Evolutionary conservation across 2,888 invertebrate genomes (phyloP), one percentile per base, ranked within the genome.

Genomic region (Gibbula magus): DNA sequence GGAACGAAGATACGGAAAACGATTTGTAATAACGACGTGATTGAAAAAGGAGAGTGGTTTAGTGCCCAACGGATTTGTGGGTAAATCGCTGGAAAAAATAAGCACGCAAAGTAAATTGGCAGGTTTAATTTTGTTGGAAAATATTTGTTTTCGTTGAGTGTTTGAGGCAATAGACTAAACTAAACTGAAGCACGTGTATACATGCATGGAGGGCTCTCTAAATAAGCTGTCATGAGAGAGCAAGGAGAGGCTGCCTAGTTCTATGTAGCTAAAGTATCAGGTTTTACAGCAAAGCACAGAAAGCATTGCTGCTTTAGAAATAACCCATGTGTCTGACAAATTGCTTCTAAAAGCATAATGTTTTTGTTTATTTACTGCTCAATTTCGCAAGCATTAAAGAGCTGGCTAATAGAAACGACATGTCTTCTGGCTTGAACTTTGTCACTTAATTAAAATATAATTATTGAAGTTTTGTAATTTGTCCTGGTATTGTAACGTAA

Each of bases 141-240:
- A 39, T 70, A 70, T 70, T 70, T 70, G 39, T 70, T 70, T 70
- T 70, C 35, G 70, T 70, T 70, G 70, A n/a, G 35, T 18, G 39
- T 8, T 35, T 39, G 35, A 20, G 70, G 35, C 29, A 35, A 16
- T 25, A 22, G 22, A 29, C 29, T 61, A 29, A 3, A n/a, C 29
- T 22, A 29, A 61, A 61, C 29, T 13, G 16, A 61, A 61, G 61
- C 61, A 61, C 61, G n/a, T 61, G 61, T 61, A 29, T 61, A 61
- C 61, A 61, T 22, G 29, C 29, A 29, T 25, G 22, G 29, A n/a
- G 61, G 25, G 25, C 16, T 61, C 61, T 61, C 29, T 61, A 61
- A 61, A 61, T 25, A 61, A 61, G 61, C 61, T 61, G 25, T 29
- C 61, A 29, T 16, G 29, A 61, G 25, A 56, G n/a, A 29, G 29